These are phyloP conservation scores for Rhagonycha fulva DNA, from an alignment of 2,888 invertebrate genomes.

Conservation along the genomic window DNA sequence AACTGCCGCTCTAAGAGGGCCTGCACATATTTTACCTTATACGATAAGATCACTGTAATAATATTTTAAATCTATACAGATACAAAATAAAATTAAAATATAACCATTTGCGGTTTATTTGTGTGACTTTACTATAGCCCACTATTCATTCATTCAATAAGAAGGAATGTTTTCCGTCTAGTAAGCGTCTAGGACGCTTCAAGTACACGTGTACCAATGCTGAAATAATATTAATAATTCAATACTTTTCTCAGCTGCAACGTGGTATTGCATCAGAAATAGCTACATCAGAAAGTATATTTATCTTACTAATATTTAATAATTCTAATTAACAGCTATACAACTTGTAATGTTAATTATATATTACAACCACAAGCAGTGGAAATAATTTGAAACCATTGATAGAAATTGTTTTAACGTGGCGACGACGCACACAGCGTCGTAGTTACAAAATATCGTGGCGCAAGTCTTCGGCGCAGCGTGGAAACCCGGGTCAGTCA, in stretches of 20 bases:
- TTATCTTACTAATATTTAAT: not conserved
- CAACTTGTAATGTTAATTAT: not conserved
- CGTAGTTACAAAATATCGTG: constrained; percentile 4
- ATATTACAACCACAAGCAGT: not conserved
- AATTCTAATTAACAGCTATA: not conserved
- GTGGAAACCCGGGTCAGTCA: constrained; percentile 37
- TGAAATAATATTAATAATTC: not conserved
- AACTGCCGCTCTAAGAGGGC: too few relatives aligned
- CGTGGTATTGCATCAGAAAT: not conserved
- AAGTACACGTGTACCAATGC: not conserved
- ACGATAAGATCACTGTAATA: too few relatives aligned
- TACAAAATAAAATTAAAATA: too few relatives aligned
- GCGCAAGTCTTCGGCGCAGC: constrained; percentile 26
- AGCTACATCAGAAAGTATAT: not conserved
- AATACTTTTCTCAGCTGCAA: not conserved
- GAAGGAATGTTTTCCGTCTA: not conserved
- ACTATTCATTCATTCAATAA: not conserved
- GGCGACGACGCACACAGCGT: constrained; percentile 9
- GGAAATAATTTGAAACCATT: not conserved
- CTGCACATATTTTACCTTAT: too few relatives aligned
- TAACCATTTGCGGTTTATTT: too few relatives aligned
- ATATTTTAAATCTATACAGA: too few relatives aligned
- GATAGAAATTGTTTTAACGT: not conserved
- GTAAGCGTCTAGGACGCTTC: not conserved
- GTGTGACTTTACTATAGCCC: too few relatives aligned